Conservation (phyloP, 2,888 invertebrate species). For the Herminia tarsipennalis region DNA sequence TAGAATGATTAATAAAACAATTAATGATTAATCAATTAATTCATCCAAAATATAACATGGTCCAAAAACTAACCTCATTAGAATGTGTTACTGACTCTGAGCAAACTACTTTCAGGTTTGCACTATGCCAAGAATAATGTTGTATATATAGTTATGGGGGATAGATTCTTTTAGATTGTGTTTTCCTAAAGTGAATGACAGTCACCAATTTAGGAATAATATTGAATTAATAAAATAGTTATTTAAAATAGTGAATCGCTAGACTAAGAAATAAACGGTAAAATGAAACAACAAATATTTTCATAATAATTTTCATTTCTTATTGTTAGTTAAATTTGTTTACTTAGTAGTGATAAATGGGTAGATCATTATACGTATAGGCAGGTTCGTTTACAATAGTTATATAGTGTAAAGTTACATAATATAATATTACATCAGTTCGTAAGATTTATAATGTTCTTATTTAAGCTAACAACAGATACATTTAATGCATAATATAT, state of each 20-base stretch:
- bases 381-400: too few relatives aligned
- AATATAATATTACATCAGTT: conserved; percentile 47
- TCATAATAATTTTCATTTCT: conserved; percentile 42
- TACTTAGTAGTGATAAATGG: conserved; percentile 58
- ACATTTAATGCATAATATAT: conserved; percentile 52
- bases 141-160: too few relatives aligned
- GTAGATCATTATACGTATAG: conserved; percentile 21
- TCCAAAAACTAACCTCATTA: too few relatives aligned
- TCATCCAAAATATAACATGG: too few relatives aligned
- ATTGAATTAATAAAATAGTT: neutral
- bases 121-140: too few relatives aligned
- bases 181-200: too few relatives aligned
- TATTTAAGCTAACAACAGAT: conserved; percentile 45
- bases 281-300: conserved; percentile 7
- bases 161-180: too few relatives aligned
- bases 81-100: too few relatives aligned
- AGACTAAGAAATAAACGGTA: neutral
- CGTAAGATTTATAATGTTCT: conserved; percentile 43
- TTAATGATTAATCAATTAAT: too few relatives aligned
- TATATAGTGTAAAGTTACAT: conserved; percentile 31
- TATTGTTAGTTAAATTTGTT: conserved; percentile 69
- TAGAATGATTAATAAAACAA: too few relatives aligned
- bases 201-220: neutral
- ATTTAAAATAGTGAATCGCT: neutral
- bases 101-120: too few relatives aligned